A percentile compares a stretch with the other conserved stretches of the same genome.
These are phyloP conservation scores for Megaustenia siamemsis DNA, from an alignment of 2,888 invertebrate species.

Conservation along the genomic window DNA sequence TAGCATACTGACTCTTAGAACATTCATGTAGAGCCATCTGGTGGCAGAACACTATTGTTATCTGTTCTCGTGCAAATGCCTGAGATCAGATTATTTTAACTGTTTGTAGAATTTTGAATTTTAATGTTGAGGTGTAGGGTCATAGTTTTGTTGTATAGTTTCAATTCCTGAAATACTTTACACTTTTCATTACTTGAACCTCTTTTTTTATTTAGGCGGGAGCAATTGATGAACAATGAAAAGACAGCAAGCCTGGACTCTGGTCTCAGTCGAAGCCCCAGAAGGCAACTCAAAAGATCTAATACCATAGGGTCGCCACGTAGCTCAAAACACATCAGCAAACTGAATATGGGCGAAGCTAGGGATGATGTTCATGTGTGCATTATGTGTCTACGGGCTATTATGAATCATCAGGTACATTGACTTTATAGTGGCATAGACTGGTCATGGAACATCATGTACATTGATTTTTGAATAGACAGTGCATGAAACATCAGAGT, in stretches of 20 bases:
- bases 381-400: conserved; percentile 98
- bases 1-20: no score
- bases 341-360: conserved; percentile 81
- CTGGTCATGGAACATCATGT: not conserved
- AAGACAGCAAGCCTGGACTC: conserved; percentile 75
- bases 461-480: not conserved
- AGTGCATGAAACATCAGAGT: no score
- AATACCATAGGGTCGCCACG: conserved; percentile 75
- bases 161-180: not conserved
- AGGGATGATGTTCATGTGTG: conserved; percentile 99
- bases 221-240: conserved; percentile 73
- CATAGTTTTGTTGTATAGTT: not conserved
- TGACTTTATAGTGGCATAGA: not conserved
- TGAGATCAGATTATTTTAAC: no score
- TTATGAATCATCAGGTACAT: conserved; percentile 97
- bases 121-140: no score
- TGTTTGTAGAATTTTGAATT: no score
- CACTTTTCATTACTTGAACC: not conserved
- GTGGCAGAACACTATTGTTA: no score
- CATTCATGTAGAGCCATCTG: no score
- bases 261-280: conserved; percentile 68
- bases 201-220: conserved; percentile 64
- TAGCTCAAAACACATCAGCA: conserved; percentile 69
- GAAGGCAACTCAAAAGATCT: conserved; percentile 69
- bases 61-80: no score